Evolutionary conservation across 2,113 vertebrate genomes (phyloP), one percentile per base, ranked within the genome.

Genomic region (Thunnus thynnus): DNA sequence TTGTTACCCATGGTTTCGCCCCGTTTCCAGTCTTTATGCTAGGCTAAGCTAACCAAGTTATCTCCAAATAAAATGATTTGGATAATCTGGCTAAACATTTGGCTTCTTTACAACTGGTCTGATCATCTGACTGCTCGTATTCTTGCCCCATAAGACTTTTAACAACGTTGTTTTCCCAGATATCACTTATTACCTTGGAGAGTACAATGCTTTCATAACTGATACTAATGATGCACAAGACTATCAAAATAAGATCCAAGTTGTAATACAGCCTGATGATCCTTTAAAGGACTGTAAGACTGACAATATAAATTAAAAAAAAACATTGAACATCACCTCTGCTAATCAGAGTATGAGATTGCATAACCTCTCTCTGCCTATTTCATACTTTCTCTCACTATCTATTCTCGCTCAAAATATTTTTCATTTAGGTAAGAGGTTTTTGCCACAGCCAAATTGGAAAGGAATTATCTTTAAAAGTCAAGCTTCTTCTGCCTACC

Each of bases 381-480:
- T 41, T 48, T 68, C 14, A 20, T 48, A n/a, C 13, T 67, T 10
- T 17, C 22, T 50, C 12, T 51, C 20, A 30, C 41, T n/a, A 18
- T 73, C 36, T 64, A 10, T 30, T 50, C n/a, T 30, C 50, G 3
- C 36, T 70, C 16, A 52, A 54, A 84, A 76, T 76, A 69, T 82
- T 71, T 72, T 50, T 80, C 57, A 69, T 80, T 85, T 64, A 62
- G 80, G 69, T 61, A 63, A 62, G 65, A 82, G 66, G 36, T 77
- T 88, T 84, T 85, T 52, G 72, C 68, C 68, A 52, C 41, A 62
- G 55, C 67, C 66, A 72, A 83, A 86, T 76, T 64, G 64, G 72
- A 87, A 75, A 83, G 36, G 82, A 87, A 86, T 93, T 88, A 81
- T 83, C 74, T 89, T 87, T 80, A 72, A 81, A 84, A 90, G 78